Conservation (phyloP, 2,888 invertebrate genomes). For the Incurvaria masculella region DNA sequence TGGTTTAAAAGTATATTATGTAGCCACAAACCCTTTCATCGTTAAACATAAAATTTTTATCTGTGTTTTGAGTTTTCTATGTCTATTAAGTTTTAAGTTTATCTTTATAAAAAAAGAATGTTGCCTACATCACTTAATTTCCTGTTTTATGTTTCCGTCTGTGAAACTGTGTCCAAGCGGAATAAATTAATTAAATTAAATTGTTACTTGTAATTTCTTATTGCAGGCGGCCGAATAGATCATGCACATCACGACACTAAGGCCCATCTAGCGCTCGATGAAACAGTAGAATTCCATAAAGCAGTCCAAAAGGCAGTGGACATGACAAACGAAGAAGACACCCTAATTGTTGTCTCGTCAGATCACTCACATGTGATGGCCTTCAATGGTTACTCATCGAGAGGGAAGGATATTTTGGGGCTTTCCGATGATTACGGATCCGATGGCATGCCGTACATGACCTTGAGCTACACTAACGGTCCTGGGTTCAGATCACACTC, state of each 20-base stretch:
- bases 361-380: slow-evolving; percentile 74
- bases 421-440: slow-evolving; percentile 27
- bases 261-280: slow-evolving; percentile 55
- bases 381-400: slow-evolving; percentile 62
- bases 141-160: too few relatives aligned
- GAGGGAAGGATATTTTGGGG: slow-evolving; percentile 35
- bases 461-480: slow-evolving; percentile 60
- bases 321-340: slow-evolving; percentile 59
- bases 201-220: too few relatives aligned
- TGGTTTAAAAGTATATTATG: too few relatives aligned
- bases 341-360: slow-evolving; percentile 72
- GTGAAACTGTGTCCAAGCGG: too few relatives aligned
- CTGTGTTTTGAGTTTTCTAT: too few relatives aligned
- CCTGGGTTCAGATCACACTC: slow-evolving; percentile 38
- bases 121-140: too few relatives aligned
- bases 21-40: too few relatives aligned
- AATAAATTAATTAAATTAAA: too few relatives aligned
- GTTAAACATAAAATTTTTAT: too few relatives aligned
- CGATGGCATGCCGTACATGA: slow-evolving; percentile 48
- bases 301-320: too few relatives aligned
- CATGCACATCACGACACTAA: slow-evolving; percentile 54
- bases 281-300: slow-evolving; percentile 58
- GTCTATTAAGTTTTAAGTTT: too few relatives aligned
- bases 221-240: slow-evolving; percentile 56
- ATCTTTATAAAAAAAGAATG: too few relatives aligned